Base-by-base conservation (phyloP, 2,113 vertebrate genomes). In the Hipposideros armiger region DNA sequence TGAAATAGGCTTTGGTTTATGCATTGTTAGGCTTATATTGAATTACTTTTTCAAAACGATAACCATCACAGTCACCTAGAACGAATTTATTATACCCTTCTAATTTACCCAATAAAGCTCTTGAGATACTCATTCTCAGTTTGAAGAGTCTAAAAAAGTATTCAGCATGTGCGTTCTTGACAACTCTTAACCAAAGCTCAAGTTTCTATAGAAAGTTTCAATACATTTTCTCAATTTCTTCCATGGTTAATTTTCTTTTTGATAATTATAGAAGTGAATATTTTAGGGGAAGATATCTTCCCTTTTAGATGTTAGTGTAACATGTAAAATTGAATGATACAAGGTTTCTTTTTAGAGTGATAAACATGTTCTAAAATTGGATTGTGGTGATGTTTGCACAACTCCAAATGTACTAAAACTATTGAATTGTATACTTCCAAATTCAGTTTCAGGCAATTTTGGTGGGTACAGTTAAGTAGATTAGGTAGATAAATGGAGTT, bases 231-330 rank as follows among this genome's bases (percentile, higher is more conserved):
- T 96, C 32, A 85, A 24, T 76, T 76, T 96, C 91, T 92, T 73
- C 50, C 3, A 36, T 82, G 42, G 30, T 91, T 96, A 87, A 70
- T 90, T 93, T 93, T 96, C 32, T 26, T 90, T 90, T 87, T 92
- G 60, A 66, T 93, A 82, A 70, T 93, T 82, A 87, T 42, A 77
- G 76, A 76, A 54, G n/a, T 90, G 30, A 81, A 69, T 45, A 15
- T 90, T 90, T 93, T 83, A 87, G 42, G 52, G 42, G 28, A 87
- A 77, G 54, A 58, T 7, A n/a, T 74, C 69, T 87, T 83, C 14
- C n/a, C 52, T 93, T 82, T 95, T 58, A 93, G 30, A 42, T 87
- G 60, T 40, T 88, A 45, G 77, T 88, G 28, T 64, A 82, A 88
- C 52, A 64, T 70, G 76, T 87, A 83, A 91, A 93, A 77, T 91